Evolutionary conservation across 2,888 invertebrate genomes (phyloP).

Genomic region (Acronicta psi): DNA sequence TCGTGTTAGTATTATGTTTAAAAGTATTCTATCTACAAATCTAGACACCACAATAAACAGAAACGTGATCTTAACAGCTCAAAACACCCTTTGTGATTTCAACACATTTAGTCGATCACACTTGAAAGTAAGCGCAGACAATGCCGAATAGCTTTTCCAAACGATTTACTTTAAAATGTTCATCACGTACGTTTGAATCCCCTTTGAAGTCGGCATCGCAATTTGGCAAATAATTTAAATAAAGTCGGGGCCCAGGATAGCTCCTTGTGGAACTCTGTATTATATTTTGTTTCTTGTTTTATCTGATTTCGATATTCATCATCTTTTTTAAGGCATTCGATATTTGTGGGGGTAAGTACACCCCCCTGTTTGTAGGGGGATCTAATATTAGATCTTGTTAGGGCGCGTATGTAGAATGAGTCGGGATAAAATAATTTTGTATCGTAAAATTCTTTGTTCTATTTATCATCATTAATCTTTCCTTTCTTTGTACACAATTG

Average conservation of each 20-base stretch:
- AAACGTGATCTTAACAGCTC: conserved; percentile 39
- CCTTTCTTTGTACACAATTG: conserved; percentile 11
- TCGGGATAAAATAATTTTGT: conserved; percentile 24
- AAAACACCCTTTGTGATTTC: conserved; percentile 48
- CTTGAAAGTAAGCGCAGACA: conserved; percentile 54
- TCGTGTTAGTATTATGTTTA: neutral
- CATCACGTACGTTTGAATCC: conserved; percentile 67
- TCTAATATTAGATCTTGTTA: conserved; percentile 43
- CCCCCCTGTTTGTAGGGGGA: conserved; percentile 1
- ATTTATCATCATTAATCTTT: conserved; percentile 27
- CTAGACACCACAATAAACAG: conserved; percentile 22
- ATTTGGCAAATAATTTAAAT: conserved; percentile 73
- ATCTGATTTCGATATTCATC: conserved; percentile 39
- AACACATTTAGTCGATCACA: conserved; percentile 48
- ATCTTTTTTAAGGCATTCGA: conserved; percentile 32
- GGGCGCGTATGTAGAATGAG: conserved; percentile 36
- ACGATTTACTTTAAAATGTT: conserved; percentile 67
- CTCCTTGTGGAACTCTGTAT: conserved; percentile 45
- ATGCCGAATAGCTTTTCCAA: conserved; percentile 62
- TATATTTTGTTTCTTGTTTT: conserved; percentile 43
- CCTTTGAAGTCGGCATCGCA: conserved; percentile 68
- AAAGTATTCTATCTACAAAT: neutral
- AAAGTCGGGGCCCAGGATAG: conserved; percentile 50
- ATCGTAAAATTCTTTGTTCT: conserved; percentile 19
- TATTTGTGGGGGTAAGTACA: conserved; percentile 28